These are phyloP conservation scores for Scaptomyza reducta DNA, from an alignment of 2,888 invertebrate genomes.

Conservation along the genomic window DNA sequence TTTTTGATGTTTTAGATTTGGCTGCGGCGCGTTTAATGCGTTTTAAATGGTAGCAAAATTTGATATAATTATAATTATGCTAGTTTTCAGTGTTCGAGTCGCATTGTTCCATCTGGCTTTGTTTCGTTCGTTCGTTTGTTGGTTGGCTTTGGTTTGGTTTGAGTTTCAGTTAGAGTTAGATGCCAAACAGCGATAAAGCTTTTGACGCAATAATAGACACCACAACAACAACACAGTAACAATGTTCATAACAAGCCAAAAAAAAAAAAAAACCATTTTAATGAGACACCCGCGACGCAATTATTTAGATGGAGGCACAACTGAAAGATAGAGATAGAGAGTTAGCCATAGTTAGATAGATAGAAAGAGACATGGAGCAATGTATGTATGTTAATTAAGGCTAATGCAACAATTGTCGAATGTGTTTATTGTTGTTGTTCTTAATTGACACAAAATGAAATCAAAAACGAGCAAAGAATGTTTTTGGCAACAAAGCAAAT, in stretches of 20 bases:
- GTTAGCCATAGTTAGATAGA: slow-evolving; percentile 4
- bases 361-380: neutral
- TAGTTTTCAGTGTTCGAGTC: slow-evolving; percentile 38
- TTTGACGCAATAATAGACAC: slow-evolving; percentile 59
- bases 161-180: slow-evolving; percentile 24
- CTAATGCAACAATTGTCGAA: slow-evolving; percentile 57
- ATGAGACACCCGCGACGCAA: slow-evolving; percentile 56
- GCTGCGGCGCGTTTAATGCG: slow-evolving; percentile 74
- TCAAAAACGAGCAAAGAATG: neutral
- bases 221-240: slow-evolving; percentile 27
- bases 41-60: slow-evolving; percentile 81
- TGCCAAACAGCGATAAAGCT: slow-evolving; percentile 61
- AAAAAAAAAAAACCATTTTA: slow-evolving; percentile 35
- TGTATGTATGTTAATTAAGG: slow-evolving; percentile 34
- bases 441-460: slow-evolving; percentile 72
- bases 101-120: slow-evolving; percentile 45
- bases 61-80: slow-evolving; percentile 79
- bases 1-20: slow-evolving; percentile 10
- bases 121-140: neutral
- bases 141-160: slow-evolving; percentile 13
- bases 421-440: slow-evolving; percentile 14
- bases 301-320: slow-evolving; percentile 33
- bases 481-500: neutral
- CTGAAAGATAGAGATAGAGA: slow-evolving; percentile 5
- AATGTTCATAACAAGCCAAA: slow-evolving; percentile 37